A percentile compares a stretch with the other conserved stretches of the same genome.
These are phyloP conservation scores for Chunga burmeisteri DNA, from an alignment of 2,113 vertebrate species.

Conservation along the genomic window DNA sequence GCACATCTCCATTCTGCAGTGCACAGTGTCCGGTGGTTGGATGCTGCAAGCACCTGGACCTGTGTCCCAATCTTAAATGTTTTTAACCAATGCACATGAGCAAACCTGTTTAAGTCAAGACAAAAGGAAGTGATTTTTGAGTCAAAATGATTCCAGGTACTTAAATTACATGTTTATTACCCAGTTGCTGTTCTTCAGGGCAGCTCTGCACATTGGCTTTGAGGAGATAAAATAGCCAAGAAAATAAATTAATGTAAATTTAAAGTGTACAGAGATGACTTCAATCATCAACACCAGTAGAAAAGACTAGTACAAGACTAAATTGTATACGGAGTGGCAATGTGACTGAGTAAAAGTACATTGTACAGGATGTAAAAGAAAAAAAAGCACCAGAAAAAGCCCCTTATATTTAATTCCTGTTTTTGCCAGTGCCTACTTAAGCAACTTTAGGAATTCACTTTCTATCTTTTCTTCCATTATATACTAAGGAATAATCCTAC, in stretches of 20 bases:
- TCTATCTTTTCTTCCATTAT: background rate
- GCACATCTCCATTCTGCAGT: background rate
- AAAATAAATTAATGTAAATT: background rate
- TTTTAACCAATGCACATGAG: background rate
- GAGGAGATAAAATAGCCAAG: background rate
- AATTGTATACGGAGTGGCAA: background rate
- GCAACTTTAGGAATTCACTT: slow-evolving; percentile 18
- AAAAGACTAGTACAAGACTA: background rate
- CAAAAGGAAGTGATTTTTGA: background rate
- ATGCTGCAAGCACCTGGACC: background rate
- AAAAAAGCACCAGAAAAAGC: background rate
- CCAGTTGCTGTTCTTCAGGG: background rate
- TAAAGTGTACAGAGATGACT: background rate
- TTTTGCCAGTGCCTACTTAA: background rate
- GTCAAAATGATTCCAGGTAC: background rate
- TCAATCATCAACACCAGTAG: background rate
- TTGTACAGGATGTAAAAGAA: background rate
- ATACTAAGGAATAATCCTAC: background rate
- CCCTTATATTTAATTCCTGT: background rate
- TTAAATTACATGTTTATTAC: background rate
- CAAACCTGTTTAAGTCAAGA: background rate
- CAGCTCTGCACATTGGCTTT: background rate
- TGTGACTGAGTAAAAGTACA: background rate
- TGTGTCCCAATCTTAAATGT: background rate
- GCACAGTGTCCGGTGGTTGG: background rate